These are phyloP conservation scores for Exocentrus adspersus DNA, from an alignment of 2,888 invertebrate species.

Conservation along the genomic window DNA sequence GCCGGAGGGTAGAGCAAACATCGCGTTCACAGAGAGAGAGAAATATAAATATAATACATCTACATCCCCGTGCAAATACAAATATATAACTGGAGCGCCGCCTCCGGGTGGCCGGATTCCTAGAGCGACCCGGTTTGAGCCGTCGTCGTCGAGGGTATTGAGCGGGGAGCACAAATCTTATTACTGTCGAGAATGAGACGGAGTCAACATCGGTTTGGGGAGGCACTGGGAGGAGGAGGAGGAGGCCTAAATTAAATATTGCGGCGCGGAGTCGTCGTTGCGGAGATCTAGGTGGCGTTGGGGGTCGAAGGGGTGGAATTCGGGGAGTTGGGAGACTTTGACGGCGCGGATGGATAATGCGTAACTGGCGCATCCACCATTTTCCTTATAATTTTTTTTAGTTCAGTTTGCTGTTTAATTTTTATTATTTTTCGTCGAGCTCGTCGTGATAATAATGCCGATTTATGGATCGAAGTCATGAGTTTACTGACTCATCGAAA, in stretches of 20 bases:
- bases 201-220: constrained; percentile 61
- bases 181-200: constrained; percentile 61
- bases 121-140: constrained; percentile 57
- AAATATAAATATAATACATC: constrained; percentile 38
- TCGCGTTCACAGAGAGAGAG: constrained; percentile 30
- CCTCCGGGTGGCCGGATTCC: constrained; percentile 54
- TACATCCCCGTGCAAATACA: constrained; percentile 35
- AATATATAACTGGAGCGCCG: constrained; percentile 38
- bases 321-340: not conserved
- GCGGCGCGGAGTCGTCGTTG: constrained; percentile 52
- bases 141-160: too few relatives aligned
- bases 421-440: too few relatives aligned
- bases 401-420: too few relatives aligned
- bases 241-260: constrained; percentile 60
- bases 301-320: not conserved
- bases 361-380: too few relatives aligned
- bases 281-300: constrained; percentile 44
- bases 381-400: too few relatives aligned
- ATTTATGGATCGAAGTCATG: too few relatives aligned
- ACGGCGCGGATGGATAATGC: too few relatives aligned
- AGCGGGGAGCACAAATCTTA: constrained; percentile 61
- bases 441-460: too few relatives aligned
- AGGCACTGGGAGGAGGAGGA: constrained; percentile 8
- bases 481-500: too few relatives aligned
- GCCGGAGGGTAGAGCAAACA: constrained; percentile 28